Percentiles rank a stretch among this genome's conserved stretches.
phyloP scores from a whole-genome alignment of 53 echinoderm and acorn worm species.

The Stichopus horrens region DNA sequence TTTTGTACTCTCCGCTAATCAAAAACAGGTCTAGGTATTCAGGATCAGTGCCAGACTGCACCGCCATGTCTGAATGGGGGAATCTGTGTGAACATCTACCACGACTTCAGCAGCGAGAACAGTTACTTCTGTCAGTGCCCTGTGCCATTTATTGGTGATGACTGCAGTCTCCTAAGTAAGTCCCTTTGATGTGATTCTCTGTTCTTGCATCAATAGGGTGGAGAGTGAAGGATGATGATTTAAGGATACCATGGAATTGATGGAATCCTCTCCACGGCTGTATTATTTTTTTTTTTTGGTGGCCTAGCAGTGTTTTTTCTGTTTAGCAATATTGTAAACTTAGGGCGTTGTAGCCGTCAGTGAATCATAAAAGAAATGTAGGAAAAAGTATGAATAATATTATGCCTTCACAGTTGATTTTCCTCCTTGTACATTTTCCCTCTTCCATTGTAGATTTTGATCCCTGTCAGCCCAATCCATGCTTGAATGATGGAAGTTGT shows the following conservation, averaged over 20 bases:
- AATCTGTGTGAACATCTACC: slow-evolving; percentile 55
- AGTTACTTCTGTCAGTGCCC: slow-evolving; percentile 66
- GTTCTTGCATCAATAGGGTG: not conserved
- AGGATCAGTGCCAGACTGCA: slow-evolving; percentile 44
- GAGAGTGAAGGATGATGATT: too few species aligned
- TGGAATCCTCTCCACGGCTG: too few species aligned
- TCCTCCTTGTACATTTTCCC: too few species aligned
- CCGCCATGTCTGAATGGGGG: slow-evolving; percentile 56
- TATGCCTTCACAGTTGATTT: too few species aligned
- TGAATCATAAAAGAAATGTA: too few species aligned
- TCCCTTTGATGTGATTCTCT: not conserved
- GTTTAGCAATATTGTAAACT: too few species aligned
- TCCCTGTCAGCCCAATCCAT: not conserved
- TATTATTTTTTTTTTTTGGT: too few species aligned
- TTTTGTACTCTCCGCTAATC: not conserved
- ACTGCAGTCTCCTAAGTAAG: slow-evolving; percentile 71
- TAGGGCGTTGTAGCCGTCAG: too few species aligned
- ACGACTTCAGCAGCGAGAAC: slow-evolving; percentile 40
- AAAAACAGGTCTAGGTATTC: slow-evolving; percentile 14
- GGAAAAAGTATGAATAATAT: too few species aligned
- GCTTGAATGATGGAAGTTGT: not conserved
- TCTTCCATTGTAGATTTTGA: not conserved
- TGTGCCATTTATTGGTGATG: slow-evolving; percentile 59
- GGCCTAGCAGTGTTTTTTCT: too few species aligned
- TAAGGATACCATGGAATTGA: too few species aligned